Percentiles rank a stretch among this genome's conserved stretches.
Evolutionary conservation across 1,140 invertebrate species (phyloP).

Genomic region (Aphidius gifuensis): DNA sequence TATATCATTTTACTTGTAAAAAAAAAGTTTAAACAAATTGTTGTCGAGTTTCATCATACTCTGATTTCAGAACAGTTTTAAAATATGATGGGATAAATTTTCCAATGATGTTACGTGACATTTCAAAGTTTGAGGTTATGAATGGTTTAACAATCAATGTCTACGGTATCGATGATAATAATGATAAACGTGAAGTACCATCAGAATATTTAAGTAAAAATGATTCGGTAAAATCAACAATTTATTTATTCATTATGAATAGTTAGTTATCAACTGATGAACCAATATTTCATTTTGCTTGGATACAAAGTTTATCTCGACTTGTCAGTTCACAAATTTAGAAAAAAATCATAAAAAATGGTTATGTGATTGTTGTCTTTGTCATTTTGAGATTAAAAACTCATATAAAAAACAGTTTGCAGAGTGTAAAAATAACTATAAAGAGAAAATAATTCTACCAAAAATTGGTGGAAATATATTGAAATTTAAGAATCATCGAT

Average conservation of each 20-base stretch:
- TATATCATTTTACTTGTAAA: slow-evolving; percentile 6
- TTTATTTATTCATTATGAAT: too few species aligned
- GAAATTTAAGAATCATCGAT: background rate
- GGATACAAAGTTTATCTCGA: background rate
- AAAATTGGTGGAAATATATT: background rate
- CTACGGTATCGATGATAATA: background rate
- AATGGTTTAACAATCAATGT: slow-evolving; percentile 23
- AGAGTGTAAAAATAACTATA: background rate
- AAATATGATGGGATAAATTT: slow-evolving; percentile 25
- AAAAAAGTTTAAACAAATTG: background rate
- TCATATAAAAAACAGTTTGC: background rate
- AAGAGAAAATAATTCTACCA: background rate
- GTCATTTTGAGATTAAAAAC: background rate
- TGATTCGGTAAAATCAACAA: background rate
- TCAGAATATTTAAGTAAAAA: background rate
- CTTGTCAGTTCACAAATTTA: background rate
- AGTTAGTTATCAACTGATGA: background rate
- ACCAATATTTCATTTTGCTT: background rate
- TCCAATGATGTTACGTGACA: slow-evolving; percentile 20
- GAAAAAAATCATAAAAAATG: background rate
- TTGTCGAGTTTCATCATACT: slow-evolving; percentile 10
- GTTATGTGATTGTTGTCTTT: background rate
- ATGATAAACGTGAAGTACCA: background rate
- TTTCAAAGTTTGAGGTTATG: slow-evolving; percentile 25
- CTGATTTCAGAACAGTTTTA: slow-evolving; percentile 8